Evolutionary conservation across 1,140 invertebrate species (phyloP), one percentile per base, ranked within the genome.

Genomic region (Asbolus verrucosus): DNA sequence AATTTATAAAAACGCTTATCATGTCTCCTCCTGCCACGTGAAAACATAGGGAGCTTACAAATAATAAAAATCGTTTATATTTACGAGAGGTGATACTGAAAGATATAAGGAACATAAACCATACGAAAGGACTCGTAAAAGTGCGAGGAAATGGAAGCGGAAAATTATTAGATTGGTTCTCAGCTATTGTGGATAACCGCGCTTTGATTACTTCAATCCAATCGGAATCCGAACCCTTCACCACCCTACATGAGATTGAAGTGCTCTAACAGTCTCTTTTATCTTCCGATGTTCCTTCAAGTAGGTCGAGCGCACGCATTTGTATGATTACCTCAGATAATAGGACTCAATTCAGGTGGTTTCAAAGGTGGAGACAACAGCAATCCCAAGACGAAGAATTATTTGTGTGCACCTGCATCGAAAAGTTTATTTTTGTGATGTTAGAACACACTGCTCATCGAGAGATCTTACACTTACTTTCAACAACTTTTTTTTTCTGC

Each of bases 181-280:
- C 69, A 71, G 63, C 69, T 71, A 71, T 67, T 71, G 62, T 46
- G 69, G 69, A 71, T 71, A 71, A 71, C 69, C 69, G 69, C 69
- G 69, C 63, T 71, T 71, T 71, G 69, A 71, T 71, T 71, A 71
- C 69, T 71, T 46, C 69, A 71, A 71, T 71, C 69, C 69, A 71
- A 71, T 71, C 63, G 69, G 63, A 36, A 62, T 41, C 60, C 31
- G 31, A 62, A 41, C 60, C 60, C 60, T 41, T 62, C 60, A 38
- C 36, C 60, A 41, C 60, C 31, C 63, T 54, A 62, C 38, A 69
- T 59, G 67, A 62, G 67, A 69, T 69, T 69, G 67, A 46, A 69
- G 67, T 69, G 33, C 67, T 69, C 67, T 69, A 69, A 69, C 67
- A 69, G 60, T 60, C 67, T 61, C 67, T 62, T 62, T 62, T 62